A percentile compares a stretch with the other conserved stretches of the same genome.
Conservation (phyloP, 2,797 vertebrate species). For the Anisognathus igniventris region DNA sequence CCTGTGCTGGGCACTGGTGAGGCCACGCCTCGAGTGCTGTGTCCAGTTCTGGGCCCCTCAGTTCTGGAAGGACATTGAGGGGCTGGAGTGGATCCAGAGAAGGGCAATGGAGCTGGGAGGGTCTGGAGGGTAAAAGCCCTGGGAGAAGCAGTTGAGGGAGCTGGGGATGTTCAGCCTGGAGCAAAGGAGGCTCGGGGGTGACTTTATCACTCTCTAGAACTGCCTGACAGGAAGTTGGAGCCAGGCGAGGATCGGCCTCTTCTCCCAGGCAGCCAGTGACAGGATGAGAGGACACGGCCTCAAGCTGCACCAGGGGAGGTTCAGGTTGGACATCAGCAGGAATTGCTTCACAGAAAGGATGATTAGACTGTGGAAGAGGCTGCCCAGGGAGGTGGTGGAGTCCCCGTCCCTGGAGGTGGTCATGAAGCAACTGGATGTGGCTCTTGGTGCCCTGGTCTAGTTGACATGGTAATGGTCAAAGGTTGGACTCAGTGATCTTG, state of each 20-base stretch:
- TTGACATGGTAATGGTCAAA: not conserved
- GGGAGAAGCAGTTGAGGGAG: not conserved
- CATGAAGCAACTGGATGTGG: not conserved
- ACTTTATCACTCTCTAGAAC: not conserved
- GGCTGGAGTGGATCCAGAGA: not conserved
- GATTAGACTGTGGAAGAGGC: too few relatives aligned
- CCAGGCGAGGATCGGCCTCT: rapidly evolving
- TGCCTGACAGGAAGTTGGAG: not conserved
- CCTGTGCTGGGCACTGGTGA: not conserved
- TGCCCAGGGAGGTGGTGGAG: not conserved
- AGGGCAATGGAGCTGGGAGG: rapidly evolving
- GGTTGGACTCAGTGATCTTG: not conserved
- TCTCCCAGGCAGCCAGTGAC: not conserved
- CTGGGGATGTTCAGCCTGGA: not conserved
- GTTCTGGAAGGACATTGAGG: not conserved
- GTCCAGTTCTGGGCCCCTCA: not conserved
- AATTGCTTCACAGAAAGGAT: not conserved
- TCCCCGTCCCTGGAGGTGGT: not conserved
- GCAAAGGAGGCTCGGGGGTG: not conserved
- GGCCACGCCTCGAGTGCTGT: rapidly evolving
- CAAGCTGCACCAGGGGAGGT: rapidly evolving
- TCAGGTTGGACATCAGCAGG: not conserved
- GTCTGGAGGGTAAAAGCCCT: not conserved
- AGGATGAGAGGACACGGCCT: not conserved
- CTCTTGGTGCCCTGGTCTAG: not conserved